Evolutionary conservation across 2,888 invertebrate genomes (phyloP).

Genomic region (Metacarcinus magister): DNA sequence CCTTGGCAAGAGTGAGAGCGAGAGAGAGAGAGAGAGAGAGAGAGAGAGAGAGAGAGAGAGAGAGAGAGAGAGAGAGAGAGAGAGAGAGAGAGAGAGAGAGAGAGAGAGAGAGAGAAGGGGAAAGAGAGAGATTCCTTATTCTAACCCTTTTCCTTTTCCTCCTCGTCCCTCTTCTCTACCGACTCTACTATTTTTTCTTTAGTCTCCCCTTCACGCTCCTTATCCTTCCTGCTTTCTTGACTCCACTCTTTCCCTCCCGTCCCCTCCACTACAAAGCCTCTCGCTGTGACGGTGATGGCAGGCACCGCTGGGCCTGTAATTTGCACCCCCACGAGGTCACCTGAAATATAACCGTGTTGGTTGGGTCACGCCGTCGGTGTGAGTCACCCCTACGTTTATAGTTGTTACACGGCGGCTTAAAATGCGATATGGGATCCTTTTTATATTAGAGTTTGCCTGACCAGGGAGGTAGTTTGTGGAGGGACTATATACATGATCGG

Average conservation of each 20-base stretch:
- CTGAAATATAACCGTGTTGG: background rate
- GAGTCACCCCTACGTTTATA: background rate
- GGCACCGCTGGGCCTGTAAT: constrained; percentile 58
- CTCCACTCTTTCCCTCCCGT: background rate
- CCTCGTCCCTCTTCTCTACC: background rate
- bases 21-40: constrained; percentile 43
- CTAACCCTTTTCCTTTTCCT: background rate
- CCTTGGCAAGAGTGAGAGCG: background rate
- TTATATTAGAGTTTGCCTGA: constrained; percentile 10
- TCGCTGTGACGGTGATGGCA: constrained; percentile 53
- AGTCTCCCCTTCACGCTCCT: background rate
- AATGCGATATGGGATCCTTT: background rate
- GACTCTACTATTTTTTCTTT: background rate
- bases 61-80: constrained; percentile 54
- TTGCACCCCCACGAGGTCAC: constrained; percentile 59
- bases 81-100: constrained; percentile 61
- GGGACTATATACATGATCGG: background rate
- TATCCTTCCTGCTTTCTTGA: background rate
- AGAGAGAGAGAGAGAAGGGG: constrained; percentile 44
- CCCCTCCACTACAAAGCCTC: background rate
- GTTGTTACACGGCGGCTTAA: constrained; percentile 42
- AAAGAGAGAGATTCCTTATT: background rate
- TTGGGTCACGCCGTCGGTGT: background rate
- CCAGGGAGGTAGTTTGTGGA: background rate
- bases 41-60: constrained; percentile 59